Conservation (phyloP, 2,113 vertebrate genomes). For the Cepphus grylle region DNA sequence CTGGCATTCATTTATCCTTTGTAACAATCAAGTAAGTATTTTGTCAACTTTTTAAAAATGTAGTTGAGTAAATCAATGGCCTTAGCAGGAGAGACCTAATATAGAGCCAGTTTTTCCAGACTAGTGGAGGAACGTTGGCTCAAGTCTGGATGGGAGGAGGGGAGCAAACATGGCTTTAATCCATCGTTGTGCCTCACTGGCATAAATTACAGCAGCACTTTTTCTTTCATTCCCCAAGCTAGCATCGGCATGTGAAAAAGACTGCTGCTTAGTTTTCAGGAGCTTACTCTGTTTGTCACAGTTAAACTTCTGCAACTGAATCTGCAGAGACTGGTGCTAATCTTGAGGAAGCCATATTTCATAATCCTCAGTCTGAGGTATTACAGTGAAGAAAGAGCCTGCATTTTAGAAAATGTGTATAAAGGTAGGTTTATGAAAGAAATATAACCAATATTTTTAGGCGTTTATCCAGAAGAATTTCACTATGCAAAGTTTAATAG, state of each 20-base stretch:
- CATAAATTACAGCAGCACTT: slow-evolving; percentile 55
- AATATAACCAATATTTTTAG: background rate
- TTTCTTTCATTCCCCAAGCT: slow-evolving; percentile 13
- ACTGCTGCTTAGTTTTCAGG: slow-evolving; percentile 24
- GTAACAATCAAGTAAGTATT: slow-evolving; percentile 50
- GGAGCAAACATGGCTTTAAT: slow-evolving; percentile 54
- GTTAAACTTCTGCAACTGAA: slow-evolving; percentile 9
- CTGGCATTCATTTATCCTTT: slow-evolving; percentile 51
- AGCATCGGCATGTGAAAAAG: slow-evolving; percentile 1
- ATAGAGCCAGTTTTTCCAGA: slow-evolving; percentile 54
- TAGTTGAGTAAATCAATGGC: slow-evolving; percentile 59
- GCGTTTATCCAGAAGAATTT: background rate
- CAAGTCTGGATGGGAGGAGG: slow-evolving; percentile 35
- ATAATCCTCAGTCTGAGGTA: background rate
- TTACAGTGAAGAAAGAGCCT: background rate
- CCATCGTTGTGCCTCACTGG: slow-evolving; percentile 56
- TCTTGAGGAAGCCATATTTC: background rate
- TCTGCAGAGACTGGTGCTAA: background rate
- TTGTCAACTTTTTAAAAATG: slow-evolving; percentile 37
- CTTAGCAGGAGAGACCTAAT: slow-evolving; percentile 51
- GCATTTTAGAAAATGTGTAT: background rate
- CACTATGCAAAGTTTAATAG: background rate
- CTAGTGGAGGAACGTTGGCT: slow-evolving; percentile 24
- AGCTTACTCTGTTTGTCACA: slow-evolving; percentile 22
- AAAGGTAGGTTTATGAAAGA: background rate